These are phyloP conservation scores for human (Homo sapiens) DNA, from an alignment of 2,113 vertebrate species.

Conservation along the genomic window GRCh38 chr6:102561001-102561500, in stretches of 20 bases:
- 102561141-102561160: background rate
- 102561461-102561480: background rate
- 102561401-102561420: background rate
- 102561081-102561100: background rate
- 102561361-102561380: background rate
- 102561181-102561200: background rate
- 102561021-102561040: background rate
- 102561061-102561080: background rate
- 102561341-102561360: slow-evolving; percentile 65
- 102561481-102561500: slow-evolving; percentile 25
- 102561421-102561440: slow-evolving; percentile 54
- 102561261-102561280: background rate
- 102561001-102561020: background rate
- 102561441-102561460: background rate
- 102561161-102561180: background rate
- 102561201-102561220: background rate
- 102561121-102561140: background rate
- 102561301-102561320: slow-evolving; percentile 55
- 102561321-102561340: slow-evolving; percentile 8
- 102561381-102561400: slow-evolving; percentile 72
- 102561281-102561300: slow-evolving; percentile 24
- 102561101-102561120: background rate
- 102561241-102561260: background rate
- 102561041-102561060: background rate
- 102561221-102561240: background rate